Evolutionary conservation across 2,113 vertebrate genomes (phyloP).

Genomic region (Podarcis cretensis): DNA sequence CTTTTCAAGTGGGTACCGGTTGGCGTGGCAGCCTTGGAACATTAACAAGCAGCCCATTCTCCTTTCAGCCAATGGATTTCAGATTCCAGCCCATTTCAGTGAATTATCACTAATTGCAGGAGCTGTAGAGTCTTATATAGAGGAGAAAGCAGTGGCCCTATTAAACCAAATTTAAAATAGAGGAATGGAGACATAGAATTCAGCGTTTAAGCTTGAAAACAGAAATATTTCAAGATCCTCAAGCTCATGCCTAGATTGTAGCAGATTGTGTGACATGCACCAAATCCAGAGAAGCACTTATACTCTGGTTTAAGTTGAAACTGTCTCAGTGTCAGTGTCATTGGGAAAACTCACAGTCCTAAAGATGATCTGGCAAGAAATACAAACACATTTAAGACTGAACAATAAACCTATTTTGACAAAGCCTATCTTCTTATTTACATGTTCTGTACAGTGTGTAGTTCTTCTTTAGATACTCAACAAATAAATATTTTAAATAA

Average conservation of each 20-base stretch:
- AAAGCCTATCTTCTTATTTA: neutral
- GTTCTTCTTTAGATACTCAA: neutral
- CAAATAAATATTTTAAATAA: neutral
- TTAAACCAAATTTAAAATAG: conserved; percentile 13
- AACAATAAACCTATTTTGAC: neutral
- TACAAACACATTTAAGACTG: neutral
- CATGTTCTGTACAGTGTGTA: neutral
- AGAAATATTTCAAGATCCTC: neutral
- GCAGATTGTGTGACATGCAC: conserved; percentile 26
- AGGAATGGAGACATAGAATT: conserved; percentile 28
- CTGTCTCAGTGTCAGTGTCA: neutral
- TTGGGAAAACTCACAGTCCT: neutral
- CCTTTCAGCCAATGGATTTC: conserved; percentile 56
- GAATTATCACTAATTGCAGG: conserved; percentile 50
- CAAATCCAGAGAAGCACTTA: conserved; percentile 21
- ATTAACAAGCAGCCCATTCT: conserved; percentile 57
- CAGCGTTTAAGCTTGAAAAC: neutral
- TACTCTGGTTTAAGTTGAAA: conserved; percentile 16
- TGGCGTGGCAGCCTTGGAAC: conserved; percentile 66
- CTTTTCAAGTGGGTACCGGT: conserved; percentile 78
- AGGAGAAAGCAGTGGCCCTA: neutral
- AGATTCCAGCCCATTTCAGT: conserved; percentile 48
- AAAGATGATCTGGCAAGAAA: neutral
- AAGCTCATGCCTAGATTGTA: neutral
- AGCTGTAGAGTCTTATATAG: neutral